Base-by-base conservation (phyloP, 2,113 vertebrate species). In the Percopsis transmontana region DNA sequence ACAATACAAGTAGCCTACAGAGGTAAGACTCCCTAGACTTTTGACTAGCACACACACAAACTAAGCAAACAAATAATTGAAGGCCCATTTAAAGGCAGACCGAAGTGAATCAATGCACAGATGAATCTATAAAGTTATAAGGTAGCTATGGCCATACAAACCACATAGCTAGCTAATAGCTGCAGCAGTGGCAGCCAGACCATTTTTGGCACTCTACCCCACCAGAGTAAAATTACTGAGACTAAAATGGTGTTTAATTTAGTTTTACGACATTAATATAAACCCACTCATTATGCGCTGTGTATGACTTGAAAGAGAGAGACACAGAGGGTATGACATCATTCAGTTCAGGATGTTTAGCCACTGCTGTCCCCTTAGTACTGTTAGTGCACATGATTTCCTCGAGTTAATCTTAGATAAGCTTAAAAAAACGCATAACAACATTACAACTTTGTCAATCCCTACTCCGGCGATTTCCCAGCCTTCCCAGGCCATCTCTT, bases 101-200 rank as follows among this genome's bases (percentile, higher is more conserved):
- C 69, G 65, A 74, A 70, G 70, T 71, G 50, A 82, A 77, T 69
- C 44, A 44, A 79, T 79, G 70, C 68, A 74, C 66, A 68, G 65
- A 67, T 70, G 72, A 86, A 85, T 74, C 60, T 76, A 8, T n/a
- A 41, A 10, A 18, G 45, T 48, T 52, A 12, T 60, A 62, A 58
- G 44, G 66, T 76, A 44, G 53, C 72, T 48, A 65, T 72, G 66
- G 72, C 39, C 60, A 80, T 56, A 19, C 38, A 65, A 75, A 76
- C 39, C 63, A 74, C 66, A 77, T 51, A 68, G 14, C 27, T 60
- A 72, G 39, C 58, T 75, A 51, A 60, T 62, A 48, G 68, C 27
- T 40, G 40, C 14, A 70, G 39, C n/a, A 50, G 27, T 41, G 54
- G 57, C 21, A 51, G 72, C 57, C 45, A 48, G 20, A 55, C 55